These are phyloP conservation scores for Argopecten irradians DNA, from an alignment of 1,140 invertebrate species.

Conservation along the genomic window DNA sequence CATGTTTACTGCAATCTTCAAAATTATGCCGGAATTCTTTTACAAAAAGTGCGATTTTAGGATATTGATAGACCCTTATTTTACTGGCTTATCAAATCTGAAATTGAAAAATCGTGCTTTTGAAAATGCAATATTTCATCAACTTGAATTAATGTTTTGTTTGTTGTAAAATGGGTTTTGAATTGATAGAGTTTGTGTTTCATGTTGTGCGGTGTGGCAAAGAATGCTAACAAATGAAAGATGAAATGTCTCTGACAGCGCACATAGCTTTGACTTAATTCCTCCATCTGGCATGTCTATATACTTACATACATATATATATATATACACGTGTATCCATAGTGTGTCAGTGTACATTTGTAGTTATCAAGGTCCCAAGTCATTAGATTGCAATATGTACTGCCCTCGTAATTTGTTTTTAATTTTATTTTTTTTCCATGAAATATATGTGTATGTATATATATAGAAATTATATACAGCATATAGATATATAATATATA, in stretches of 20 bases:
- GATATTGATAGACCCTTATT: background rate
- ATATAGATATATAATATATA: background rate
- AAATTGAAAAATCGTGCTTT: background rate
- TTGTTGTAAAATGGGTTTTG: background rate
- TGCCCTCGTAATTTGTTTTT: too few relatives aligned
- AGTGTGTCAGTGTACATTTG: background rate
- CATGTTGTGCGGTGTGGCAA: background rate
- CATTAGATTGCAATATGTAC: too few relatives aligned
- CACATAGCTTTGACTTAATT: background rate
- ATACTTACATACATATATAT: conserved; percentile 1
- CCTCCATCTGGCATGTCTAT: background rate
- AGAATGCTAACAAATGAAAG: background rate
- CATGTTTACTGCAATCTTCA: background rate
- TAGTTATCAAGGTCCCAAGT: background rate
- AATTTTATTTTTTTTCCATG: background rate
- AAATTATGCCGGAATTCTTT: too few relatives aligned
- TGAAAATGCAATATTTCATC: background rate
- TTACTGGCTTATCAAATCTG: background rate
- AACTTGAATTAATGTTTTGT: background rate
- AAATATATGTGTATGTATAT: conserved; percentile 9
- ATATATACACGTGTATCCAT: conserved; percentile 8
- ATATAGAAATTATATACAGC: conserved; percentile 13
- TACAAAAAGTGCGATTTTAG: too few relatives aligned
- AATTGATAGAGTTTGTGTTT: background rate
- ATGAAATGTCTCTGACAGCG: background rate